A percentile compares a stretch with the other conserved stretches of the same genome.
Conservation (phyloP, 2,113 vertebrate genomes). For the Nymphicus hollandicus region DNA sequence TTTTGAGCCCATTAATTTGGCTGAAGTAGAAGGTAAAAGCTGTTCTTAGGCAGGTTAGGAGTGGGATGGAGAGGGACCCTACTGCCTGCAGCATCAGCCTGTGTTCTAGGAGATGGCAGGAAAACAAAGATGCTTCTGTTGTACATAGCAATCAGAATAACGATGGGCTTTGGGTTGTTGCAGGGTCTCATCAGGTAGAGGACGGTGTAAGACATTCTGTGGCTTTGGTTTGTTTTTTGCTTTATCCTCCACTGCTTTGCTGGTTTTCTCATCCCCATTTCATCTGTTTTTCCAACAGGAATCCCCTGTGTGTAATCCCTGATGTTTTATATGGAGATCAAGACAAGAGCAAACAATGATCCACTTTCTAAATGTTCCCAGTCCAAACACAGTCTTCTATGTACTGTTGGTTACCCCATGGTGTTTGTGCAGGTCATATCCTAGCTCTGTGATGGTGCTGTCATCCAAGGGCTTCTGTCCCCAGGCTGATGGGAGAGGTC, state of each 20-base stretch:
- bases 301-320: not conserved
- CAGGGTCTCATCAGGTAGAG: not conserved
- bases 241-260: not conserved
- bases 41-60: not conserved
- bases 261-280: not conserved
- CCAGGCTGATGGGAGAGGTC: not conserved
- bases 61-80: not conserved
- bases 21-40: not conserved
- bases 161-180: not conserved
- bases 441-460: not conserved
- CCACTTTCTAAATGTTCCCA: not conserved
- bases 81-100: not conserved
- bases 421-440: not conserved
- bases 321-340: not conserved
- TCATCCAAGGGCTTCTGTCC: not conserved
- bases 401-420: not conserved
- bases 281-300: not conserved
- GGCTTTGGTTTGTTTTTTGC: not conserved
- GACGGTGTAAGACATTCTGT: not conserved
- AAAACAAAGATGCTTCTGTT: not conserved
- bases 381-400: accelerated
- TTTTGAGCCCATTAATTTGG: not conserved
- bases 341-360: not conserved
- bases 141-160: not conserved
- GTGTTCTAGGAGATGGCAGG: not conserved